Evolutionary conservation across 2,888 invertebrate genomes (phyloP), one percentile per base, ranked within the genome.

Genomic region (Pristionchus maxplancki): DNA sequence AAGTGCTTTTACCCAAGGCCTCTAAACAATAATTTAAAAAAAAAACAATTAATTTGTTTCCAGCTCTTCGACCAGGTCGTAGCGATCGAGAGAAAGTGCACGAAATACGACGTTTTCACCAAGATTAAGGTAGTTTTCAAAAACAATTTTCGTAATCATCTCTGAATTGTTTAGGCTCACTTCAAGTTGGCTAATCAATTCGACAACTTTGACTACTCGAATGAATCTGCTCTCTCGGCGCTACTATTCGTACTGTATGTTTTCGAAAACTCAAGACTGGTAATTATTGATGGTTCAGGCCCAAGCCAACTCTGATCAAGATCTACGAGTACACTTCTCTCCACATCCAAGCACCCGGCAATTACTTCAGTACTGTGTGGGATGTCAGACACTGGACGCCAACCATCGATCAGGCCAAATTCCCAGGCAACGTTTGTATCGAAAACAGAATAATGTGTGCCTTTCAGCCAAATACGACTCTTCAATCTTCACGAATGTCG

Each of bases 11-110:
- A n/a, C n/a, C n/a, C n/a, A n/a, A n/a, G n/a, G n/a, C n/a, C n/a
- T n/a, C n/a, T n/a, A n/a, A n/a, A n/a, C n/a, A n/a, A n/a, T n/a
- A n/a, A n/a, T n/a, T n/a, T n/a, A n/a, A n/a, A n/a, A n/a, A n/a
- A n/a, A n/a, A n/a, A n/a, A n/a, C n/a, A n/a, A n/a, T n/a, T n/a
- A n/a, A n/a, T n/a, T n/a, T n/a, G n/a, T n/a, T 78, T 78, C 13
- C 78, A 78, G 78, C 44, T 78, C 28, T 78, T 78, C 78, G 78
- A 78, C 13, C n/a, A 78, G n/a, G 48, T 78, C 44, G 40, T 78
- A 1, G 44, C 78, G 0, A 78, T 78, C 24, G 48, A 78, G 28
- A 78, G 44, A 48, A 4, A n/a, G 13, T 78, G 78, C 78, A 28
- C 78, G 8, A 48, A 78, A 8, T 78, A 78, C n/a, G 78, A 78